Evolutionary conservation across 2,113 vertebrate genomes (phyloP).

Genomic region (Amazona guildingii): DNA sequence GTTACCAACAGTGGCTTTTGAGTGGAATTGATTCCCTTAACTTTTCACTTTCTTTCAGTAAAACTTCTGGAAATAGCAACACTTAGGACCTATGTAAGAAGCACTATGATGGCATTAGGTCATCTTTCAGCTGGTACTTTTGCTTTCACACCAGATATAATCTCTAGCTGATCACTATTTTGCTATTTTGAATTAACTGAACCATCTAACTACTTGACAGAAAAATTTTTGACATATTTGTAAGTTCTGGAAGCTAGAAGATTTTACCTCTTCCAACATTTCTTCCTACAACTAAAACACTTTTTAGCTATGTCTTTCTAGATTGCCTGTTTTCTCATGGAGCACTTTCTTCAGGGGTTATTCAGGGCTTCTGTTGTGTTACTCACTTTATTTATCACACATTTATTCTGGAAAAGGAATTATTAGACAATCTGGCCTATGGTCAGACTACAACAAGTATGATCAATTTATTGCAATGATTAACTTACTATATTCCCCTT

Average conservation of each 20-base stretch:
- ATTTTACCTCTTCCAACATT: not conserved
- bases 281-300: not conserved
- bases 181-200: not conserved
- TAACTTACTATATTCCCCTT: not conserved
- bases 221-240: not conserved
- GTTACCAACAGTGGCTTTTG: not conserved
- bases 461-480: not conserved
- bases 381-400: not conserved
- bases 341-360: not conserved
- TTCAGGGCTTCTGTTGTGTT: not conserved
- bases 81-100: not conserved
- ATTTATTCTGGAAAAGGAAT: not conserved
- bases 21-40: rapidly evolving
- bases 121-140: not conserved
- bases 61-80: not conserved
- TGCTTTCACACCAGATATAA: not conserved
- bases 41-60: not conserved
- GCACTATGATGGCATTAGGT: not conserved
- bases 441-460: not conserved
- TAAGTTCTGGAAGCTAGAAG: not conserved
- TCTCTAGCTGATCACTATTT: not conserved
- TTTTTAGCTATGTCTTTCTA: not conserved
- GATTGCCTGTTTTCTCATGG: not conserved
- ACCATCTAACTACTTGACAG: not conserved
- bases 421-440: not conserved